Base-by-base conservation (phyloP, 2,888 invertebrate genomes). In the Campaea margaritaria region DNA sequence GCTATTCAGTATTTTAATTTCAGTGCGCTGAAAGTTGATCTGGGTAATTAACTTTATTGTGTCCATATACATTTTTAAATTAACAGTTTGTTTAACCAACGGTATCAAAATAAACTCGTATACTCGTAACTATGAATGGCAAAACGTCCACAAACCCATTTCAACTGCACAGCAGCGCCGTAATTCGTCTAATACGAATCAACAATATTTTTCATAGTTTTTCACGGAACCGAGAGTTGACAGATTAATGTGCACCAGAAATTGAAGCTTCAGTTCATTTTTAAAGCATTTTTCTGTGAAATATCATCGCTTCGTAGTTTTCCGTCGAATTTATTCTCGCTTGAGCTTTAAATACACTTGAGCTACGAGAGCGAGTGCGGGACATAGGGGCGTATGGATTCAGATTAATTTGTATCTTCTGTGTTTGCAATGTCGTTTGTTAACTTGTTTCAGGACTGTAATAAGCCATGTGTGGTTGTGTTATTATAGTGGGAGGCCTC, bases 161-260 rank as follows among this genome's bases (percentile, higher is more conserved):
- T 45, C 31, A 45, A n/a, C 59, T 54, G 59, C 50, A 36, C 21
- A 12, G 31, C 21, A 28, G 27, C 45, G 43, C 13, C 45, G 44
- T 54, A 41, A 59, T 59, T 58, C 42, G 49, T 46, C 59, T 55
- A 55, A 54, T 50, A 55, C 42, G 49, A 60, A 60, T 55, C 49
- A 45, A 60, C 54, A 45, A 54, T 50, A 54, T 54, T 60, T 60
- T 60, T 60, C 54, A 53, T 43, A 50, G 50, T 46, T 60, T 46
- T 60, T 55, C 54, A 45, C 59, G 59, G 54, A 54, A 54, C 59
- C 50, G 28, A 60, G 54, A 49, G 49, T 54, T 60, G 54, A 54
- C 59, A 60, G 59, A 60, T 60, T 54, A 42, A 60, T 55, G 46
- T 60, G 54, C 54, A 59, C 49, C 48, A 45, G 46, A 55, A 49